Base-by-base conservation (phyloP, 2,888 invertebrate species). In the Dermolepida albohirtum region DNA sequence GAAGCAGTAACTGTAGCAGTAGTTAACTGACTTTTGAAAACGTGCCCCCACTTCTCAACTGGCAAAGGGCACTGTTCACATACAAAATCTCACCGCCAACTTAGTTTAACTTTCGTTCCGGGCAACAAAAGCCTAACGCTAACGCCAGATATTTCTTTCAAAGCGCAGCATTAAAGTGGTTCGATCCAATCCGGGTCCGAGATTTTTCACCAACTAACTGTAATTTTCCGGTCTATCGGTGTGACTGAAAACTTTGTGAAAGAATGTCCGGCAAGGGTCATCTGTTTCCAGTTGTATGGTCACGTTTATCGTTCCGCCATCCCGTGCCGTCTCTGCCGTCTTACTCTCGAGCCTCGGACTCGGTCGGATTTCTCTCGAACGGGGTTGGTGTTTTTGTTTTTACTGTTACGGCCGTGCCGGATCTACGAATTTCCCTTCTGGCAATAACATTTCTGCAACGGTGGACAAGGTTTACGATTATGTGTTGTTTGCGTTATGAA, bases 271-370 rank as follows among this genome's bases (percentile, higher is more conserved):
- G 66, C 64, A 63, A 65, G 68, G 67, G 69, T 67, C 71, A 70
- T 71, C 67, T 50, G 65, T 71, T 73, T 71, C 69, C 69, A 68
- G 69, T 70, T 66, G 66, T 70, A 70, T 71, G 71, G 69, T 70
- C 69, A 68, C 69, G 64, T 66, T 67, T 69, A 34, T 34, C 34
- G 59, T 44, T 59, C 59, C 43, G 27, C 43, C 29, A 59, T 44
- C 41, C 29, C 8, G 17, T 16, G 44, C 34, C 34, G 34, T 34
- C 34, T 29, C 27, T 59, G 11, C 29, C 44, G 44, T 14, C 14
- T 16, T 47, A 47, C 12, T 5, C 16, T n/a, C 47, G 14, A 8
- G 6, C 12, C 8, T 12, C 12, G 47, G 14, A 47, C 17, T 14
- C 10, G 47, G 14, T 47, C 47, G 47, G 47, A 8, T n/a, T 8